Conservation (phyloP, 2,888 invertebrate species). For the Dolomedes plantarius region DNA sequence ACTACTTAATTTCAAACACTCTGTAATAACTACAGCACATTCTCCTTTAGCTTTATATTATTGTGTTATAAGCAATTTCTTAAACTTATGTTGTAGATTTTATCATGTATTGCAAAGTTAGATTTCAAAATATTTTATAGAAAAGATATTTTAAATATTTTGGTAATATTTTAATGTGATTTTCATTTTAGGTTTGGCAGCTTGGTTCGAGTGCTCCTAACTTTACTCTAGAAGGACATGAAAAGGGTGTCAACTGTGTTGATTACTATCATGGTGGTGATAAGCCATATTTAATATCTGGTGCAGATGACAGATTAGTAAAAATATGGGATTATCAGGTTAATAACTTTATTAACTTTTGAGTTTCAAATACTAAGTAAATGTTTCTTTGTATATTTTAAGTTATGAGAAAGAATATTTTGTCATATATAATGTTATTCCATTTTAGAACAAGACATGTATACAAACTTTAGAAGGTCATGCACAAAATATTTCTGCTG, state of each 20-base stretch:
- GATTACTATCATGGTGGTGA: conserved; percentile 99
- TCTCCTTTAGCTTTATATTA: too few species aligned
- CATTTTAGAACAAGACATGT: conserved; percentile 94
- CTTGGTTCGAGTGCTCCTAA: conserved; percentile 97
- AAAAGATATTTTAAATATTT: too few species aligned
- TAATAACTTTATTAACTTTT: background rate
- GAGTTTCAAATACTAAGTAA: too few species aligned
- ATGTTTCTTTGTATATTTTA: background rate
- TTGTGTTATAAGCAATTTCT: too few species aligned
- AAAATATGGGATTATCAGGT: conserved; percentile 98
- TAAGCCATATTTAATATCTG: conserved; percentile 98
- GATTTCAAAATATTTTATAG: too few species aligned
- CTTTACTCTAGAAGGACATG: conserved; percentile 97
- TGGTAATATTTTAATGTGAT: too few species aligned
- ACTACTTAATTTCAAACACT: too few species aligned
- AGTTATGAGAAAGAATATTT: too few species aligned
- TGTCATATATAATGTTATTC: background rate
- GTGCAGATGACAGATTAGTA: conserved; percentile 97
- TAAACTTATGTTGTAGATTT: too few species aligned
- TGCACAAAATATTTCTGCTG: conserved; percentile 91
- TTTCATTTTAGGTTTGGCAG: conserved; percentile 90
- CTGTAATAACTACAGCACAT: too few species aligned
- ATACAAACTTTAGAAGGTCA: conserved; percentile 98
- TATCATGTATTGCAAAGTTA: too few species aligned
- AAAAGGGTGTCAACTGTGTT: conserved; percentile 99